phyloP scores from a whole-genome alignment of 2,113 vertebrate species.

The Lophochroa leadbeateri region DNA sequence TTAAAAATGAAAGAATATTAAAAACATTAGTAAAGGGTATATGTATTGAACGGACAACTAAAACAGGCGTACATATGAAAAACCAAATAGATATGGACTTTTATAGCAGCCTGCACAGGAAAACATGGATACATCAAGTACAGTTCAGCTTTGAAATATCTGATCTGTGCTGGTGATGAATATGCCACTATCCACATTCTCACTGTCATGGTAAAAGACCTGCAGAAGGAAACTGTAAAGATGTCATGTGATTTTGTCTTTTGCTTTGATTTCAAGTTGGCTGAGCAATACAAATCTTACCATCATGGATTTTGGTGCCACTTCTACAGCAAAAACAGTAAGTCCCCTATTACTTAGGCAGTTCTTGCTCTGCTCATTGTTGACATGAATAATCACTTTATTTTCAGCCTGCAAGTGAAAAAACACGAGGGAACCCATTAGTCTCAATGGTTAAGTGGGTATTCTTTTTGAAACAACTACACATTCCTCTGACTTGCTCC shows the following conservation, averaged over 20 bases:
- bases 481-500: not conserved
- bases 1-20: not conserved
- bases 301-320: slow-evolving; percentile 86
- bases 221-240: not conserved
- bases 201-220: not conserved
- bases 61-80: not conserved
- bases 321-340: slow-evolving; percentile 88
- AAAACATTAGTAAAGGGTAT: not conserved
- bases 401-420: slow-evolving; percentile 80
- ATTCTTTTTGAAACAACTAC: not conserved
- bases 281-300: slow-evolving; percentile 64
- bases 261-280: not conserved
- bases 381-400: slow-evolving; percentile 88
- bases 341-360: slow-evolving; percentile 87
- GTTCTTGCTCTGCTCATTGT: slow-evolving; percentile 89
- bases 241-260: not conserved
- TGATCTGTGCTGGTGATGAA: not conserved
- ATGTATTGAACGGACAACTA: not conserved
- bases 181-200: not conserved
- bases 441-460: not conserved
- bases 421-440: not conserved
- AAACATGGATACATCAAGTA: not conserved
- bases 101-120: not conserved
- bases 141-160: not conserved
- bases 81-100: not conserved